Percentiles rank a stretch among this genome's conserved stretches.
Conservation (phyloP, 1,140 invertebrate genomes). For the Ostrea edulis region DNA sequence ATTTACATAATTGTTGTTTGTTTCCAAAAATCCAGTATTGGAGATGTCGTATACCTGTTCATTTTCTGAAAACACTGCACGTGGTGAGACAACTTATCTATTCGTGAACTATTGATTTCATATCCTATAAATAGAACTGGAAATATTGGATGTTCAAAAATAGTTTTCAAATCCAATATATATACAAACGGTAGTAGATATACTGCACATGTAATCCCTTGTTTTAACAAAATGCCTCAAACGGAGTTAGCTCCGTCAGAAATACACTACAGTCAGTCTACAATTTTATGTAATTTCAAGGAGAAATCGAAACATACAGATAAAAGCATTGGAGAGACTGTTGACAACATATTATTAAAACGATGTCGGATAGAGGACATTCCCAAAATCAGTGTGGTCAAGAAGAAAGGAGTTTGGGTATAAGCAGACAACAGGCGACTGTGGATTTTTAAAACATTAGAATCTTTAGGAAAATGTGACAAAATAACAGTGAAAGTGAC, state of each 20-base stretch:
- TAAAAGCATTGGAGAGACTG: constrained; percentile 34
- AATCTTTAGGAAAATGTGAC: constrained; percentile 21
- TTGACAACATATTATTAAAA: constrained; percentile 27
- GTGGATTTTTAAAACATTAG: constrained; percentile 42
- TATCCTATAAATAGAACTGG: too few species aligned
- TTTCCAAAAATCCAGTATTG: too few species aligned
- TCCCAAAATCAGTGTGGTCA: constrained; percentile 26
- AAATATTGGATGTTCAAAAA: too few species aligned
- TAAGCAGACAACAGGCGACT: constrained; percentile 48
- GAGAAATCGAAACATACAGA: not conserved
- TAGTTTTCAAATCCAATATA: not conserved
- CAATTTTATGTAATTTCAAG: constrained; percentile 19
- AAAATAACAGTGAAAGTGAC: not conserved
- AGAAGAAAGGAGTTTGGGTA: constrained; percentile 24
- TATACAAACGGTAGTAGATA: too few species aligned
- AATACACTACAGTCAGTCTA: constrained; percentile 39
- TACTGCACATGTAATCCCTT: too few species aligned
- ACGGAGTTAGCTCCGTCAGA: constrained; percentile 22
- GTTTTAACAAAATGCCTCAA: too few species aligned
- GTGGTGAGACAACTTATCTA: too few species aligned
- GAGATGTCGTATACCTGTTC: too few species aligned
- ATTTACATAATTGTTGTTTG: too few species aligned
- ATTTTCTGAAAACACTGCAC: too few species aligned
- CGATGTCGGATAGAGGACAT: constrained; percentile 2
- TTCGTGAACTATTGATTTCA: too few species aligned